Evolutionary conservation across 2,797 vertebrate genomes (phyloP).

Genomic region (Chelonia mydas): DNA sequence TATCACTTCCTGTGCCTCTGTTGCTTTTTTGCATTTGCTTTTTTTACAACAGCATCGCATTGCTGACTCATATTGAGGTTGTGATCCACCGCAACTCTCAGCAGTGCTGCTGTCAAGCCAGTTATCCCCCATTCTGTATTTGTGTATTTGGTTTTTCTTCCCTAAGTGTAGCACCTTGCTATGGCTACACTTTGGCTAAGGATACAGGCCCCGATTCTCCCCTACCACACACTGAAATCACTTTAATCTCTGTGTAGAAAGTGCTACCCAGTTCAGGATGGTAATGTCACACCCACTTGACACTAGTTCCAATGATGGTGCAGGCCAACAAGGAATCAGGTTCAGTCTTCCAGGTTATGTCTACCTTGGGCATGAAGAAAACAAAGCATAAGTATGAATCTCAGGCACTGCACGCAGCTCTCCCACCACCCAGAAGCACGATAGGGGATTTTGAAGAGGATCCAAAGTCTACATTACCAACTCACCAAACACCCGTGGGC

Average conservation of each 20-base stretch:
- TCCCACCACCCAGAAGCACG: not conserved
- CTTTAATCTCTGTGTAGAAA: not conserved
- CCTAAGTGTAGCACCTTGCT: too few species aligned
- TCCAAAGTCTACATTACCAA: not conserved
- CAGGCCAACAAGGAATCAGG: not conserved
- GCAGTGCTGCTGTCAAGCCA: not conserved
- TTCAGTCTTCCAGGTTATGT: not conserved
- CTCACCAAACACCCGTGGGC: not conserved
- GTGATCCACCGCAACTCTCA: not conserved
- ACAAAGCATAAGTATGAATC: not conserved
- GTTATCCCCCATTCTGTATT: not conserved
- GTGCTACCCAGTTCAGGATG: not conserved
- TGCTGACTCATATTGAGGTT: not conserved
- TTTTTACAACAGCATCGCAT: not conserved
- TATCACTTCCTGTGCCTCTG: not conserved
- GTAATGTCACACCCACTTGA: not conserved
- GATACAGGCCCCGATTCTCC: not conserved
- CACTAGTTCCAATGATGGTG: not conserved
- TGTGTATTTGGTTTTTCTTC: not conserved
- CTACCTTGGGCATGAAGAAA: not conserved
- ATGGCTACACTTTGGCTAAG: too few species aligned
- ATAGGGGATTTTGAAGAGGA: not conserved
- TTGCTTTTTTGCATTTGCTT: not conserved
- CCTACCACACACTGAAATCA: not conserved
- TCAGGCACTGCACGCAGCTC: not conserved